A percentile compares a stretch with the other conserved stretches of the same genome.
phyloP scores from a whole-genome alignment of 1,140 invertebrate species.

The Pogonognathellus flavescens region DNA sequence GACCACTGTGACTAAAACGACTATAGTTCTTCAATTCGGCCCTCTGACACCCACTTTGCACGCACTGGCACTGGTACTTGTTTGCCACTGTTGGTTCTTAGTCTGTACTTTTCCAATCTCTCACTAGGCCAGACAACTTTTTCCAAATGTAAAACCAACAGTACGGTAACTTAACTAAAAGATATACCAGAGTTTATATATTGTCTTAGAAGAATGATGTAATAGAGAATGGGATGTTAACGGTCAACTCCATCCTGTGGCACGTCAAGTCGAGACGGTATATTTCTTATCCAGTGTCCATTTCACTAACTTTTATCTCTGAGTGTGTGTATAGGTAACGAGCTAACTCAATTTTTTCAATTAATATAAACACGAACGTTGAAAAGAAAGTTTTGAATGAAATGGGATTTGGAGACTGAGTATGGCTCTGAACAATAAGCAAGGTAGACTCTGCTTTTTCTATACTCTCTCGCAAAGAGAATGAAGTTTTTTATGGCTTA shows the following conservation, averaged over 20 bases:
- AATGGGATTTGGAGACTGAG: conserved; percentile 9
- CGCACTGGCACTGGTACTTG: conserved; percentile 24
- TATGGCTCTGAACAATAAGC: neutral
- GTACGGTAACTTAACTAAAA: neutral
- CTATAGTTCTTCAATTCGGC: neutral
- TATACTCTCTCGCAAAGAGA: conserved; percentile 1
- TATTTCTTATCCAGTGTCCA: no score
- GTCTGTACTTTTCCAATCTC: conserved; percentile 21
- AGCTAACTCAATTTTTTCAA: conserved; percentile 9
- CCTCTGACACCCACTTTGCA: conserved; percentile 12
- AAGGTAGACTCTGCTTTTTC: neutral
- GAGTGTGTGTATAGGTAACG: no score
- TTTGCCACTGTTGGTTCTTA: neutral
- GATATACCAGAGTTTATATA: no score
- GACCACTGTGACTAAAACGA: neutral
- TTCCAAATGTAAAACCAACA: neutral
- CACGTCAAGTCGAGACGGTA: no score
- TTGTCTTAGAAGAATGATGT: no score
- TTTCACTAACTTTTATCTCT: no score
- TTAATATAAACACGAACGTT: conserved; percentile 45
- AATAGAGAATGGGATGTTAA: no score
- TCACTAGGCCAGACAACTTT: neutral
- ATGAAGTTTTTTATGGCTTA: neutral
- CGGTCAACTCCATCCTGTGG: no score
- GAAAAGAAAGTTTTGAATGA: conserved; percentile 23